Percentiles rank a stretch among this genome's conserved stretches.
Evolutionary conservation across 2,113 vertebrate genomes (phyloP).

Genomic region (Epinephelus cyanopodus): DNA sequence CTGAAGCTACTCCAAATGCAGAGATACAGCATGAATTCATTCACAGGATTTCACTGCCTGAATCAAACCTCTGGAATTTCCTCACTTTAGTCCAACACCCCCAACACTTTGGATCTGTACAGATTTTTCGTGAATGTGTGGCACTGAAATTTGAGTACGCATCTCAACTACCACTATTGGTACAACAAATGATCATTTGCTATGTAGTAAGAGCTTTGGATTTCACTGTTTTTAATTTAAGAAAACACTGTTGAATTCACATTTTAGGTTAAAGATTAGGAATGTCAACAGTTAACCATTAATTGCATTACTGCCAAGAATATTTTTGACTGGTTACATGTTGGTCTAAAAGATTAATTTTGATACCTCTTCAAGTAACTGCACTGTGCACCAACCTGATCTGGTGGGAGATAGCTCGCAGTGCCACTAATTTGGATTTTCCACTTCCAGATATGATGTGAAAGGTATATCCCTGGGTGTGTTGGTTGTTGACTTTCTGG

Average conservation of each 20-base stretch:
- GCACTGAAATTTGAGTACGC: not conserved
- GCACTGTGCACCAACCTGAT: no score
- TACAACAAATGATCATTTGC: not conserved
- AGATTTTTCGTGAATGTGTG: not conserved
- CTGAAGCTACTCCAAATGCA: constrained; percentile 40
- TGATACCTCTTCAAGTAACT: no score
- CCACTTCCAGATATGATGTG: no score
- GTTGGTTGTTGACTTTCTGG: no score
- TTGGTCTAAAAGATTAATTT: no score
- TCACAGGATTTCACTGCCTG: constrained; percentile 4
- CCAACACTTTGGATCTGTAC: not conserved
- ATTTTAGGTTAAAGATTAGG: not conserved
- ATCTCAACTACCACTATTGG: not conserved
- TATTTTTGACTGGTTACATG: no score
- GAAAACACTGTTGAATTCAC: not conserved
- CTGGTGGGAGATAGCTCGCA: no score
- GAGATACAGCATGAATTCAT: constrained; percentile 32
- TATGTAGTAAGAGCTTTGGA: not conserved
- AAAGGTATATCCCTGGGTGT: no score
- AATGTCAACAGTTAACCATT: no score
- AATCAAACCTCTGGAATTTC: constrained; percentile 7
- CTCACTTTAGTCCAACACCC: not conserved
- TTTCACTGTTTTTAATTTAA: not conserved
- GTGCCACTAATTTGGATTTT: no score
- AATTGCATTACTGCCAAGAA: no score